A percentile compares a stretch with the other conserved stretches of the same genome.
Evolutionary conservation across 2,888 invertebrate genomes (phyloP).

Genomic region (Callyntrura sp.): DNA sequence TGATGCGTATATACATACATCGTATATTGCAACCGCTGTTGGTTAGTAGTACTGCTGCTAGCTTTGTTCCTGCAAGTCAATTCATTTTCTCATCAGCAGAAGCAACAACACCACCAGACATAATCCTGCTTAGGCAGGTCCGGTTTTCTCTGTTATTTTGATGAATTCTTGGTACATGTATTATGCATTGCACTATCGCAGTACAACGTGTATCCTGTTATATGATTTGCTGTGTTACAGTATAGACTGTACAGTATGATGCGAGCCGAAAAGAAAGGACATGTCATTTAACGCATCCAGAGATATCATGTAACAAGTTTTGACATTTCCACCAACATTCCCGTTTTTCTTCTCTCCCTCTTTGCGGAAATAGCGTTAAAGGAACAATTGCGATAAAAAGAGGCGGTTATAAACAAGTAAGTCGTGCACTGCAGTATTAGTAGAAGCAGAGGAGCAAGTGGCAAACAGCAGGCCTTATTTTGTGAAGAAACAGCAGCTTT

Average conservation of each 20-base stretch:
- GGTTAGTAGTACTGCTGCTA: background rate
- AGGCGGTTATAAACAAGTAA: slow-evolving; percentile 24
- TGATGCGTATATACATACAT: background rate
- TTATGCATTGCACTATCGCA: background rate
- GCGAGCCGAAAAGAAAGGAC: background rate
- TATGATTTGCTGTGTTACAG: background rate
- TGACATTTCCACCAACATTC: slow-evolving; percentile 43
- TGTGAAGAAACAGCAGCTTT: slow-evolving; percentile 47
- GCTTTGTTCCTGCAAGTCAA: slow-evolving; percentile 2
- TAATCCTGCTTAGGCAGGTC: background rate
- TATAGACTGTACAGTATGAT: background rate
- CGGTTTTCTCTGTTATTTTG: slow-evolving; percentile 3
- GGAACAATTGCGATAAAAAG: slow-evolving; percentile 21
- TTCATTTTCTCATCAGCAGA: slow-evolving; percentile 38
- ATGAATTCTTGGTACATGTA: slow-evolving; percentile 1
- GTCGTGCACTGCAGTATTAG: background rate
- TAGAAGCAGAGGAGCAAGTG: background rate
- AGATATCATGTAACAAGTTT: slow-evolving; percentile 28
- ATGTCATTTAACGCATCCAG: slow-evolving; percentile 3
- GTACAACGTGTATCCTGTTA: background rate
- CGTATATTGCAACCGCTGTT: background rate
- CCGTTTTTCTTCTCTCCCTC: background rate
- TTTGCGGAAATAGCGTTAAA: slow-evolving; percentile 29
- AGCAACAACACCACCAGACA: background rate
- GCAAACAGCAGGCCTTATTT: background rate